Base-by-base conservation (phyloP, 2,113 vertebrate species). In the Chamaetylas fuelleborni region DNA sequence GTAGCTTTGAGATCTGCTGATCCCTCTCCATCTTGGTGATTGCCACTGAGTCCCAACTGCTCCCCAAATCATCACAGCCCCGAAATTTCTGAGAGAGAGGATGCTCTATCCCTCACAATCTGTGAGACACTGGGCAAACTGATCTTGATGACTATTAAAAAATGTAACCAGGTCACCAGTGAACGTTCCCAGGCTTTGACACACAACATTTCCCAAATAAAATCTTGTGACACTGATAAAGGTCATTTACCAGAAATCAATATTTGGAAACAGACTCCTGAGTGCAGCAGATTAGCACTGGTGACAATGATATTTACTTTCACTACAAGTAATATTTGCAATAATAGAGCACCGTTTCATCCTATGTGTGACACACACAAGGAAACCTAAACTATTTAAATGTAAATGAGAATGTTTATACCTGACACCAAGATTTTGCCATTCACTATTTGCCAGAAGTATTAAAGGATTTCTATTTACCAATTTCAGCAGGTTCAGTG, bases 301-400 rank as follows among this genome's bases (percentile, higher is more conserved):
- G 60, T 82, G 45, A 88, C 5, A 8, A 65, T 22, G 71, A 25
- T 88, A 96, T 94, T 98, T 97, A 92, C 92, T 86, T 93, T 81
- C 89, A 86, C 29, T 94, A 42, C 66, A 93, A 96, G 90, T 14
- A 95, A 71, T 88, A 92, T 93, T 86, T 97, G 81, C 92, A 94
- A 81, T 90, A 95, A 91, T 28, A 70, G 60, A 67, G 73, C 51
- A 54, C 79, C 94, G 76, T 50, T 96, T 91, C 69, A 91, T 54
- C 74, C 36, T 89, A 23, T 9, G 26, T 4, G 4, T 26, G 51
- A 48, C 65, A 82, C 42, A 48, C 1, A 0, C 69, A 82, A 93
- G 78, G 85, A 94, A 97, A 94, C 31, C 61, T 38, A 18, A 95
- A 96, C 91, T 88, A 97, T 95, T 96, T 96, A 95, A 96, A 97